phyloP scores from a whole-genome alignment of 1,140 invertebrate genomes.

The Charaxes varanes region DNA sequence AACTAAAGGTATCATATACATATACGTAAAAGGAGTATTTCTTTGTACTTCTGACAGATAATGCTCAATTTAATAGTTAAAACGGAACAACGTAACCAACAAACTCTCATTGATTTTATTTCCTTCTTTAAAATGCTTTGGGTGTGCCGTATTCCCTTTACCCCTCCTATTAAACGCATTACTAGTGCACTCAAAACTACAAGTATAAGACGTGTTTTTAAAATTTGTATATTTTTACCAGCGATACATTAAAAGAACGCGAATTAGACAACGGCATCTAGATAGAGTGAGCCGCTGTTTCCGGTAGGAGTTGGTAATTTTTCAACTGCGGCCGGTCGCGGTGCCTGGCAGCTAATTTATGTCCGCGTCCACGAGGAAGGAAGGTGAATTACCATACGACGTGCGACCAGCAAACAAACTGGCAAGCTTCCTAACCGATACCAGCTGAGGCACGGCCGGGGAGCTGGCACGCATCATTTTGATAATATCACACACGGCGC shows the following conservation, averaged over 20 bases:
- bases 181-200: no score
- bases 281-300: conserved; percentile 28
- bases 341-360: conserved; percentile 49
- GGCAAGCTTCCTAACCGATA: conserved; percentile 38
- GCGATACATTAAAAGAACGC: conserved; percentile 19
- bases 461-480: conserved; percentile 20
- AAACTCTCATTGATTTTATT: no score
- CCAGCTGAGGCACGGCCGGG: conserved; percentile 27
- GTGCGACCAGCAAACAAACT: conserved; percentile 40
- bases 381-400: conserved; percentile 61
- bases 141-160: no score
- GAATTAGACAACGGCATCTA: conserved; percentile 20
- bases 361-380: conserved; percentile 41
- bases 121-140: no score
- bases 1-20: no score
- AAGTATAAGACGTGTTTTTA: conserved; percentile 21
- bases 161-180: no score
- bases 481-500: conserved; percentile 16
- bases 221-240: conserved; percentile 60
- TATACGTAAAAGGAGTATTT: no score
- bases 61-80: no score
- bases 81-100: no score
- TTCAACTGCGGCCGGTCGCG: conserved; percentile 37
- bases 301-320: conserved; percentile 49
- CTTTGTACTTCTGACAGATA: no score